phyloP scores from a whole-genome alignment of 2,797 vertebrate species.

The Leptatherina wallacei region DNA sequence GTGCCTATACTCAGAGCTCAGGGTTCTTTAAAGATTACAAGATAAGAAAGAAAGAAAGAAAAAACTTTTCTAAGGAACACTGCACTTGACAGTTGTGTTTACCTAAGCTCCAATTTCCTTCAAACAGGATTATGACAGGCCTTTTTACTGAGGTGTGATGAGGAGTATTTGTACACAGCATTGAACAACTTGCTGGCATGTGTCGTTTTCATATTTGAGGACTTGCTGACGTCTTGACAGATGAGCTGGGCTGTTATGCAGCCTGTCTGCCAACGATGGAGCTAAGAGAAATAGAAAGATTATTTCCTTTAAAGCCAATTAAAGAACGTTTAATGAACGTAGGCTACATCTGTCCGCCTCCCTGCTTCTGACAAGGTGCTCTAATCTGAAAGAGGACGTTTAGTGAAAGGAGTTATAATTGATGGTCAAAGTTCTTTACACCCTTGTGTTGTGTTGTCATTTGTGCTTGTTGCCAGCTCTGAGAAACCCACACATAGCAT shows the following conservation, averaged over 20 bases:
- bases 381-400: slow-evolving; percentile 57
- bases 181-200: slow-evolving; percentile 70
- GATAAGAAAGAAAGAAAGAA: slow-evolving; percentile 32
- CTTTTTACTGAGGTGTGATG: slow-evolving; percentile 65
- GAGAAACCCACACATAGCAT: slow-evolving; percentile 7
- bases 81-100: slow-evolving; percentile 73
- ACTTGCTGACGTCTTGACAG: slow-evolving; percentile 78
- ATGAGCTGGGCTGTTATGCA: slow-evolving; percentile 53
- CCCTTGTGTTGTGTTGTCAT: slow-evolving; percentile 28
- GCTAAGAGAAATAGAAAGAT: slow-evolving; percentile 69
- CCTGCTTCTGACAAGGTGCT: slow-evolving; percentile 60
- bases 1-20: slow-evolving; percentile 50
- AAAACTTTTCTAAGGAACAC: slow-evolving; percentile 43
- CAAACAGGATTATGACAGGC: slow-evolving; percentile 66
- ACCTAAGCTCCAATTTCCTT: slow-evolving; percentile 70
- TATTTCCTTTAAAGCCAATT: slow-evolving; percentile 79
- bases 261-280: slow-evolving; percentile 62
- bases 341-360: slow-evolving; percentile 55
- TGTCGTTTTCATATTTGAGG: slow-evolving; percentile 70
- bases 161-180: slow-evolving; percentile 75
- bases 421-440: slow-evolving; percentile 14
- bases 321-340: slow-evolving; percentile 78
- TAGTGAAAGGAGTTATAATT: slow-evolving; percentile 47
- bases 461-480: slow-evolving; percentile 21
- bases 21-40: slow-evolving; percentile 62